Evolutionary conservation across 2,888 invertebrate species (phyloP), one percentile per base, ranked within the genome.

Genomic region (Chalcis sispes): DNA sequence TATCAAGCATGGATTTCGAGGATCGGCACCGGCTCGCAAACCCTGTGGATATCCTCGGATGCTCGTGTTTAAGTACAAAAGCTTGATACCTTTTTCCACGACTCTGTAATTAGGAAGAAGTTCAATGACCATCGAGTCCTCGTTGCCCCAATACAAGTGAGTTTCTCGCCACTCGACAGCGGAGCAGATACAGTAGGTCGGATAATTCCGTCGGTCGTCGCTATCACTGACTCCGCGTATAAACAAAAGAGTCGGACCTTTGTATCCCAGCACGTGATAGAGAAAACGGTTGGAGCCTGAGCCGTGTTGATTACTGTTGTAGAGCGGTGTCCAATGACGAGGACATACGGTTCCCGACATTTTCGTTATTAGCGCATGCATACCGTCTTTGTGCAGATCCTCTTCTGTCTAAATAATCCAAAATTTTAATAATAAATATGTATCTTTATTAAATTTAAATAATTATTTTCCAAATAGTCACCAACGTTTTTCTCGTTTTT

Each of bases 21-120:
- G 94, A 90, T 96, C 95, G 42, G 92, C 90, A 3, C 97, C 97
- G 2, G 95, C 94, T 67, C 96, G 91, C 52, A 98, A 90, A 0
- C 97, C 97, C 82, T 93, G 92, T 0, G 97, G 96, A 87, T 96
- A 95, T 0, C 96, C 96, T 75, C 97, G 92, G 82, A 95, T 95
- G 3, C 91, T 90, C 25, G 94, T 93, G 89, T 97, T 97, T 85
- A 96, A 91, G 89, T 96, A 96, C 83, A 97, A 87, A 90, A 96
- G 92, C 88, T 96, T 95, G 0, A 94, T 90, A 23, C 93, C 93
- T 78, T 89, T 91, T 81, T 93, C 92, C 75, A 93, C 85, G 29
- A 87, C 80, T 46, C 89, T 91, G 89, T 88, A 94, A 91, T 93
- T 93, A 52, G 95, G 95, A 70, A 93, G 90, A 32, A 97, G 88